Base-by-base conservation (phyloP, 2,113 vertebrate species). In the Balaeniceps rex region DNA sequence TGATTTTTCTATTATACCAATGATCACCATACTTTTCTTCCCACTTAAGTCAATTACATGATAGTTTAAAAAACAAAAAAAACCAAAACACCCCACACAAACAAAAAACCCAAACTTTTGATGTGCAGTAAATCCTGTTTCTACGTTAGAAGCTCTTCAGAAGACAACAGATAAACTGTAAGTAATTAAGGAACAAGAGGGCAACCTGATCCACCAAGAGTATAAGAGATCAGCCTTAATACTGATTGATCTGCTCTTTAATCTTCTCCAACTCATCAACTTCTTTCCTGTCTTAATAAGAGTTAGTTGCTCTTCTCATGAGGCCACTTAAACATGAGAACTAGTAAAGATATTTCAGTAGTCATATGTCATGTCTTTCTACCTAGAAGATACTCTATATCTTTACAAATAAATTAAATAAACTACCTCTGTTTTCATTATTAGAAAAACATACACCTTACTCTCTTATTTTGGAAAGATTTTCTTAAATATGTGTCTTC, bases 211-310 rank as follows among this genome's bases (percentile, higher is more conserved):
- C 75, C 71, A 92, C 77, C 55, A 90, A 95, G 72, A 86, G 26
- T 80, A 26, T 49, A 87, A 78, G 6, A n/a, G 40, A 77, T 91
- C 88, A 90, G 77, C 38, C 52, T 96, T 95, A 86, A 85, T 54
- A 61, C 79, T 38, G 61, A 90, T 84, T 80, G 80, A 95, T 93
- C 58, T 89, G 63, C 44, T 92, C 83, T 94, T 95, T 92, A 97
- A 97, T 94, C 79, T 96, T 95, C 60, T 93, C 79, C 46, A 92
- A 70, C 75, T 97, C 87, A 94, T 93, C 80, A 93, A 29, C 90
- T 93, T 82, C 54, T 80, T 97, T 77, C 68, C 72, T 33, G 25
- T 92, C 83, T 70, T 87, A 97, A 63, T 93, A 92, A 95, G 34
- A 88, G 77, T 90, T 96, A 88, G 40, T 68, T 94, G 14, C 34